Conservation (phyloP, 2,797 vertebrate genomes). For the Xenopus petersii region DNA sequence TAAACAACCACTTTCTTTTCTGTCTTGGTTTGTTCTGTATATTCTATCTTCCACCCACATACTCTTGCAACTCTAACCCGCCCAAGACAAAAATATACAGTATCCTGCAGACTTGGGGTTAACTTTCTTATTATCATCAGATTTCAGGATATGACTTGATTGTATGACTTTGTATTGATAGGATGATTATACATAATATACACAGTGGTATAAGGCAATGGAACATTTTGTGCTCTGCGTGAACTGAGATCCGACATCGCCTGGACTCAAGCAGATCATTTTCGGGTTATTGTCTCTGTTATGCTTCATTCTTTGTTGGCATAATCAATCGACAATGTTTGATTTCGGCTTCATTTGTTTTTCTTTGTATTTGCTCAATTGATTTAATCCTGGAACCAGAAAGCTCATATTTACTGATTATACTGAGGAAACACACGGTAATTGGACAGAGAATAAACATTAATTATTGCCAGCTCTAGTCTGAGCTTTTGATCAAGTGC, state of each 20-base stretch:
- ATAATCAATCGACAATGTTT: slow-evolving; percentile 34
- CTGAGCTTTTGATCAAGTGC: slow-evolving; percentile 12
- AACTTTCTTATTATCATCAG: no score
- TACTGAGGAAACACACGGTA: slow-evolving; percentile 21
- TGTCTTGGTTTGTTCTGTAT: no score
- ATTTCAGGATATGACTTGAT: no score
- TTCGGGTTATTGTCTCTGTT: slow-evolving; percentile 6
- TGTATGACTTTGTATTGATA: no score
- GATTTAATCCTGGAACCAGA: slow-evolving; percentile 31
- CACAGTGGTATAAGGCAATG: no score
- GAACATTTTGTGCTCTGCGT: no score
- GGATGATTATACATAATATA: no score
- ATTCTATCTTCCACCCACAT: no score
- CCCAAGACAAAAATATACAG: no score
- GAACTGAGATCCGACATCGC: neutral
- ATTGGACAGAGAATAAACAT: slow-evolving; percentile 32
- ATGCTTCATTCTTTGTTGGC: neutral
- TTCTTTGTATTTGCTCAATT: slow-evolving; percentile 28
- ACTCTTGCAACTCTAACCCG: no score
- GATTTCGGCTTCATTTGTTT: slow-evolving; percentile 39
- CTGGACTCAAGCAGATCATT: slow-evolving; percentile 1
- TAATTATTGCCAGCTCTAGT: slow-evolving; percentile 27
- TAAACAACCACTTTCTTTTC: no score
- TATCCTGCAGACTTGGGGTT: no score
- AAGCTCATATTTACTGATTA: slow-evolving; percentile 35